Base-by-base conservation (phyloP, 2,797 vertebrate species). In the Enoplosus armatus region DNA sequence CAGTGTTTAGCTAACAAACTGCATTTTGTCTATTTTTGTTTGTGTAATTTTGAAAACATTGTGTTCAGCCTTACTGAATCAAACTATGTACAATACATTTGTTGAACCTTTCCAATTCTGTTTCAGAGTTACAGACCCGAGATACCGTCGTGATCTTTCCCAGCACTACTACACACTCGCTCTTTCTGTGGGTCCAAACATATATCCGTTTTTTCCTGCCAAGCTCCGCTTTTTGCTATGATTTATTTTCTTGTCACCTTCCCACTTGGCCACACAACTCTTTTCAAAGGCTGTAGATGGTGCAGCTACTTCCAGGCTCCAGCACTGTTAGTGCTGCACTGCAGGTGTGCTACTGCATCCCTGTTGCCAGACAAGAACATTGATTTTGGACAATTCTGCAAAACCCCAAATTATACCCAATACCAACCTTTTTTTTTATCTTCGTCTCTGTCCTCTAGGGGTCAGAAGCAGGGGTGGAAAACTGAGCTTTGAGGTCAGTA, bases 191-290 rank as follows among this genome's bases (percentile, higher is more conserved):
- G 20, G 8, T 20, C 20, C 20, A n/a, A n/a, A 48, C 47, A 47
- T 47, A 48, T 48, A n/a, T n/a, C 22, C 20, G 2, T 48, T 50
- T 5, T 9, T 39, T 18, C 48, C 48, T 35, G 31, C 7, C 31
- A 35, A 35, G 12, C 43, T 56, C 62, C 29, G 8, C 31, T 43
- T 54, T 47, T 35, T 12, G n/a, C 31, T 58, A 10, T 48, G 33
- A 50, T 45, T 54, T 33, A 61, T 56, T 37, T 55, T 27, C 62
- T 45, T 16, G 54, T 39, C 43, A 41, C 63, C 45, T 24, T 50
- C 43, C 48, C 53, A 29, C 14, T 33, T 47, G 51, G 51, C 51
- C 24, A 45, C 54, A 47, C 22, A 22, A 41, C 29, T 56, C 60
- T 24, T 22, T n/a, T n/a, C n/a, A 20, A 11, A 55, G 39, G 60